A percentile compares a stretch with the other conserved stretches of the same genome.
Evolutionary conservation across 1,140 invertebrate species (phyloP).

Genomic region (Triops cancriformis): DNA sequence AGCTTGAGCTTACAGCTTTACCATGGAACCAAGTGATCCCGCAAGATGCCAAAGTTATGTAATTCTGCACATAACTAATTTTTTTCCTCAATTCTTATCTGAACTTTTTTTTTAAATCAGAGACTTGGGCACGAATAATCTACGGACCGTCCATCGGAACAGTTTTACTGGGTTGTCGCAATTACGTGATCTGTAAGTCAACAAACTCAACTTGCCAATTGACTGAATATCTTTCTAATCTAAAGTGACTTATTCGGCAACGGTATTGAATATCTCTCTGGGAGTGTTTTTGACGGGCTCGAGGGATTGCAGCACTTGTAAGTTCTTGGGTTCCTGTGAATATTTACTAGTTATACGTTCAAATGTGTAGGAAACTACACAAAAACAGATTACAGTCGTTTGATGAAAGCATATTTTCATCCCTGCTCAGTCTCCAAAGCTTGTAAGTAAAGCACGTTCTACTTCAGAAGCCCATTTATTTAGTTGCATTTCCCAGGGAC

Average conservation of each 20-base stretch:
- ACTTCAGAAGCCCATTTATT: slow-evolving; percentile 9
- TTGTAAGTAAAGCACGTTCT: slow-evolving; percentile 32
- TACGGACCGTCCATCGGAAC: slow-evolving; percentile 62
- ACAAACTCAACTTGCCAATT: slow-evolving; percentile 16
- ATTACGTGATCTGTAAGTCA: slow-evolving; percentile 52
- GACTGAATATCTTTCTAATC: slow-evolving; percentile 24
- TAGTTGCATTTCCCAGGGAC: slow-evolving; percentile 44
- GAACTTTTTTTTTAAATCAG: slow-evolving; percentile 44
- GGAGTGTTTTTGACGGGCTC: slow-evolving; percentile 60
- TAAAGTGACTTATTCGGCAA: slow-evolving; percentile 65
- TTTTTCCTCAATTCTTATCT: neutral
- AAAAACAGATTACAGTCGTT: slow-evolving; percentile 33
- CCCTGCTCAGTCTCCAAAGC: slow-evolving; percentile 33
- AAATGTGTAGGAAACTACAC: slow-evolving; percentile 30
- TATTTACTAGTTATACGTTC: neutral
- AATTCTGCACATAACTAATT: neutral
- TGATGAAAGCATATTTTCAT: slow-evolving; percentile 31
- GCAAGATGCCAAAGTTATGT: slow-evolving; percentile 23
- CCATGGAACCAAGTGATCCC: slow-evolving; percentile 26
- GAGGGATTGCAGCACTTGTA: slow-evolving; percentile 59
- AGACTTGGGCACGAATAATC: slow-evolving; percentile 61
- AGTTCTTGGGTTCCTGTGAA: slow-evolving; percentile 37
- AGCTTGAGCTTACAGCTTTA: slow-evolving; percentile 24
- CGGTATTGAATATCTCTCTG: slow-evolving; percentile 62
- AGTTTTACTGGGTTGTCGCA: slow-evolving; percentile 58